Evolutionary conservation across 2,888 invertebrate genomes (phyloP), one percentile per base, ranked within the genome.

Genomic region (Yponomeuta malinellus): DNA sequence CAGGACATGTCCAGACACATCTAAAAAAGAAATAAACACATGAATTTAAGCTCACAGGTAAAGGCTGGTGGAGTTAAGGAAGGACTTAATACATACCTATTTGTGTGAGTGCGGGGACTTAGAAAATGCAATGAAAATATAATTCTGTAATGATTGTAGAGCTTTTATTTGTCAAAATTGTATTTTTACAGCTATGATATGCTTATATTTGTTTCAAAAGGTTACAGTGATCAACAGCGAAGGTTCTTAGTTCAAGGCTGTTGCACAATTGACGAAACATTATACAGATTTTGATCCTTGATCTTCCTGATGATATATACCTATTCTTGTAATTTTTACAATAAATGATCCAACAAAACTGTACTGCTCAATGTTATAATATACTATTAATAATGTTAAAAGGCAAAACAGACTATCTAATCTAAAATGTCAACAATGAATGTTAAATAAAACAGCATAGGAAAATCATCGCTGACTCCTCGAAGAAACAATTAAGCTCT

Each of bases 111-210:
- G 12, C 10, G 67, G 68, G 71, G 15, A 9, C 68, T 65, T 68
- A 67, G 73, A 43, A 29, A 67, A 43, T 33, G 64, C 67, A 87
- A 88, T 23, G 79, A 87, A 89, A 88, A 72, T 83, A 75, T 77
- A 77, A 73, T 79, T 83, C 79, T 86, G 86, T 89, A 90, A 90
- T 92, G 90, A 90, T 90, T 94, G 93, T 94, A 92, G 92, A 93
- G 93, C 93, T 95, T 95, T 95, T 95, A 95, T 95, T 95, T 95
- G 94, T 95, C 95, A 95, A 95, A 94, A 95, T 95, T 94, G 94
- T 94, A 94, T 94, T 95, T 95, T 96, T 96, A 96, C 96, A 96
- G 95, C 96, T 96, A 96, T 96, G 96, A 96, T 96, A 96, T 96
- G 96, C 96, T 96, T 96, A 95, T 94, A 94, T 95, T 94, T 94